Evolutionary conservation across 2,888 invertebrate genomes (phyloP).

Genomic region (Pinctada fucata): DNA sequence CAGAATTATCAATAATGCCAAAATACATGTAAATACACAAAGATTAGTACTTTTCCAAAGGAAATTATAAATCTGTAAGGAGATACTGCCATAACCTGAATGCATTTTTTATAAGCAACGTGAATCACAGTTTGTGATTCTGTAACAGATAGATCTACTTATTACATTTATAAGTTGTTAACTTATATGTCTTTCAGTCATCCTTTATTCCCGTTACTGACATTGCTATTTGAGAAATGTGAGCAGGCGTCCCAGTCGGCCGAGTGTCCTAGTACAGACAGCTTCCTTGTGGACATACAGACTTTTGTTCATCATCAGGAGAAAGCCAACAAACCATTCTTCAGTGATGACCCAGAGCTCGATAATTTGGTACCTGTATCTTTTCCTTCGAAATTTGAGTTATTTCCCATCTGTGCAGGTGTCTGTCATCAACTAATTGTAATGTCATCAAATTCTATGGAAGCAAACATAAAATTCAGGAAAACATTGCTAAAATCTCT

Average conservation of each 20-base stretch:
- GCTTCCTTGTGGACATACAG: conserved; percentile 79
- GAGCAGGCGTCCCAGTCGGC: conserved; percentile 73
- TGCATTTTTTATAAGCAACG: no score
- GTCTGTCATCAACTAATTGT: no score
- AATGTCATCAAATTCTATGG: no score
- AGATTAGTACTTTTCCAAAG: no score
- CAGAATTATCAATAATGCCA: no score
- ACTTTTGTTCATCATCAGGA: conserved; percentile 94
- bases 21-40: no score
- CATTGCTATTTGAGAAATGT: conserved; percentile 76
- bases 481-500: not conserved
- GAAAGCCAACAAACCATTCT: conserved; percentile 89
- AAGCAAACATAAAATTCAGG: no score
- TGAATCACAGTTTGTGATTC: no score
- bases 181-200: conserved; percentile 77
- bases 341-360: conserved; percentile 82
- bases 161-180: not conserved
- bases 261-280: conserved; percentile 66
- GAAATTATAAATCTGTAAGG: no score
- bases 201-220: conserved; percentile 75
- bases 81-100: no score
- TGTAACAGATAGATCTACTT: not conserved
- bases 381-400: not conserved
- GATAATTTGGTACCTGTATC: conserved; percentile 69
- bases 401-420: no score